Evolutionary conservation across 1,140 invertebrate genomes (phyloP), one percentile per base, ranked within the genome.

Genomic region (Hydropsyche tenuis): DNA sequence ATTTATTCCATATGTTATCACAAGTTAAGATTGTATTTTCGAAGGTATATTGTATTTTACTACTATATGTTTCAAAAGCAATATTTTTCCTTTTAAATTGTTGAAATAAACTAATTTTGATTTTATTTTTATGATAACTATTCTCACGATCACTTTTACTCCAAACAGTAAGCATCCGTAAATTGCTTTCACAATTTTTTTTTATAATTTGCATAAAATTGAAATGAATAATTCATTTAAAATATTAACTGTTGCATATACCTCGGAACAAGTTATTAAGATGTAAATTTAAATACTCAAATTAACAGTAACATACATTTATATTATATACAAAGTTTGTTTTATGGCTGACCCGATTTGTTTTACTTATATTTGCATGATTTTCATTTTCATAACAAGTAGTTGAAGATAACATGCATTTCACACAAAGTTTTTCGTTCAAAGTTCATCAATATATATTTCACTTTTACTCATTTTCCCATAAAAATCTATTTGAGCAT

Each of bases 121-220:
- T 60, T 60, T 60, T 23, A 14, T 60, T 60, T 60, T 20, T 18
- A 25, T 60, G 22, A 25, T 60, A 20, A 60, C 56, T 60, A 53
- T 53, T 60, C 56, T 60, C 56, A 60, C 56, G 56, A 60, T 60
- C 56, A 60, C 56, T 60, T 60, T 60, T 60, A 60, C 56, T 60
- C 56, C 56, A 27, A 60, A n/a, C 56, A 60, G 12, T 60, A 11
- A 37, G 30, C 30, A 37, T 4, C 30, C 30, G 9, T 37, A 9
- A 37, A 37, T 37, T 37, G 30, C 30, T 37, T 37, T 37, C 30
- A 37, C 30, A 4, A 37, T 37, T 37, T 37, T 37, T 37, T 4
- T 37, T n/a, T n/a, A n/a, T n/a, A n/a, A n/a, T 3, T 37, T 37
- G 30, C 30, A 4, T 37, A 37, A 4, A 37, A 37, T 37, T 37